Base-by-base conservation (phyloP, 2,113 vertebrate genomes). In the Psittacus erithacus region DNA sequence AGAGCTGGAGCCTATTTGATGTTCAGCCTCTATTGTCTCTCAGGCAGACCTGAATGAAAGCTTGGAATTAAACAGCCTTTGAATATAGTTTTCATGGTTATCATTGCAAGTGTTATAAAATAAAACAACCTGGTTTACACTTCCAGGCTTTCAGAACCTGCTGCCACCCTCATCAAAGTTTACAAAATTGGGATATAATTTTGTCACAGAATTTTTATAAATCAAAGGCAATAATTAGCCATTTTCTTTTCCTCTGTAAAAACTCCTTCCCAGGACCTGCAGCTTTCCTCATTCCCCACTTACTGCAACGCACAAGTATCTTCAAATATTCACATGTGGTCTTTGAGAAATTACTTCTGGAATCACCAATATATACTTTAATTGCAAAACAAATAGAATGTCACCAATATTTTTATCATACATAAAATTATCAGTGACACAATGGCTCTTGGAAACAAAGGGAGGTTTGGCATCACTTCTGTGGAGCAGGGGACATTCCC, bases 21-120 rank as follows among this genome's bases (percentile, higher is more conserved):
- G 97, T 96, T 96, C 92, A 88, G 97, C 88, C 92, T 93, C 89
- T 93, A 92, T 73, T 96, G 95, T 97, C 96, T 97, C 75, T 70
- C 94, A 96, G 95, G 96, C 82, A 92, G 73, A 77, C 70, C 82
- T 71, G 89, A 96, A 96, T 81, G 93, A 97, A 96, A 97, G 96
- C 94, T 25, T 16, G 38, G 90, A 95, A 94, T 96, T 77, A 82
- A 94, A 46, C 50, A 19, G 60, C 74, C 82, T 89, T 63, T 60
- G 84, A 91, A 47, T 90, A 69, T 1, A 75, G 67, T 68, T 90
- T 85, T 96, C 91, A 71, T 41, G 77, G 86, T 71, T 88, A 93
- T 93, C 90, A 76, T 69, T 83, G 88, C 65, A 77, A 92, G 71
- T 19, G 86, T 92, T 82, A 85, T 41, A 86, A 96, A 91, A 94